phyloP scores from a whole-genome alignment of 2,797 vertebrate genomes.

The Anguilla marmorata region DNA sequence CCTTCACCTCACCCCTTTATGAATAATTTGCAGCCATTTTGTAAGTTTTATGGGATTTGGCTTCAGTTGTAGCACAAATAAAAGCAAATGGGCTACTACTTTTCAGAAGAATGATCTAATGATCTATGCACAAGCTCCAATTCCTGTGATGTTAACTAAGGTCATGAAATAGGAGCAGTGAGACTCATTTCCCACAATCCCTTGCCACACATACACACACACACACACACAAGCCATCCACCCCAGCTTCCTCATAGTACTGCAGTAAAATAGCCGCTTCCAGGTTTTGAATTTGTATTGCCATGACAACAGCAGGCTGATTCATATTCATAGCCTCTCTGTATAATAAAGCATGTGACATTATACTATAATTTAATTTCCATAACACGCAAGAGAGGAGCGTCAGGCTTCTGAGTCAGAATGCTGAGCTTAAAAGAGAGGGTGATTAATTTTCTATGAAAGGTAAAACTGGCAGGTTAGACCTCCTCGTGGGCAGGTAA shows the following conservation, averaged over 20 bases:
- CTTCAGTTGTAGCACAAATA: neutral
- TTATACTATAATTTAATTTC: constrained; percentile 72
- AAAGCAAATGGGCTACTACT: neutral
- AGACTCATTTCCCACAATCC: constrained; percentile 74
- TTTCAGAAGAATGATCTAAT: neutral
- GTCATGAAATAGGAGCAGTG: constrained; percentile 66
- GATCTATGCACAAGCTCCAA: neutral
- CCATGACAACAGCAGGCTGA: constrained; percentile 77
- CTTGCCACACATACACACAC: constrained; percentile 48
- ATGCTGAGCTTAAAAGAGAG: constrained; percentile 56
- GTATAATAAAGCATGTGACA: constrained; percentile 75
- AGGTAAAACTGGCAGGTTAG: constrained; percentile 42
- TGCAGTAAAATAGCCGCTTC: constrained; percentile 78
- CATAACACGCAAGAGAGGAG: constrained; percentile 61
- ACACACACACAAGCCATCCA: neutral
- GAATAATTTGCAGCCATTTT: neutral
- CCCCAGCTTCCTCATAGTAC: constrained; percentile 73
- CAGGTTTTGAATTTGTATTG: constrained; percentile 75
- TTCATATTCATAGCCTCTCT: constrained; percentile 70
- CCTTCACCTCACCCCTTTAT: neutral
- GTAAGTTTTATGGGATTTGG: neutral
- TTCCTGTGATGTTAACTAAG: constrained; percentile 57
- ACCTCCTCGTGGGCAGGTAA: constrained; percentile 19
- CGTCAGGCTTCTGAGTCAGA: constrained; percentile 54
- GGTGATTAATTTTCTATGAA: constrained; percentile 60